Evolutionary conservation across 2,797 vertebrate species (phyloP), one percentile per base, ranked within the genome.

Genomic region (Cyprinodon diabolis): DNA sequence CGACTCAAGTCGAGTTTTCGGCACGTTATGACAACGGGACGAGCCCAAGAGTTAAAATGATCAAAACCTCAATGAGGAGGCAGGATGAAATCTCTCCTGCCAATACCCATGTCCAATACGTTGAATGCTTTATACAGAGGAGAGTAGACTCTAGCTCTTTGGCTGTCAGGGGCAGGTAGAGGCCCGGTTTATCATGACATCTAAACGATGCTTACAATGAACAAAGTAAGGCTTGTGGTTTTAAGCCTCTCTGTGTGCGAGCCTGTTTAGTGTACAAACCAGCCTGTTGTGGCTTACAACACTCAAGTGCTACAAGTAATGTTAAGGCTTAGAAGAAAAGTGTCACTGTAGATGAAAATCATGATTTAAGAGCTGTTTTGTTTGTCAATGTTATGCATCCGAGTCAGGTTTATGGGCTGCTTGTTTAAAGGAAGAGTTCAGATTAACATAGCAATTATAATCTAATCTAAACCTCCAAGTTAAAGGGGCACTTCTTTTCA

Each of bases 211-310:
- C 66, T 82, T 14, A 77, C 58, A 23, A 4, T 72, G 47, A 77
- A 79, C 65, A 71, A 75, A 75, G 75, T 75, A 30, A 8, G 75
- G 58, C 69, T 37, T 77, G 73, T 37, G 71, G 86, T 80, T 85
- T 85, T 12, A 66, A 73, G 82, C 37, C 43, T 77, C 30, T 78
- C 45, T 45, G 9, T 68, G 15, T 69, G 23, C 69, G 57, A 72
- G 17, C n/a, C 13, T 57, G 75, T 77, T 81, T 81, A 40, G 40
- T 76, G 68, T 78, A 67, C 76, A 86, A 75, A 45, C 35, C 62
- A 68, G 19, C 23, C 47, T 62, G 66, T 48, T 74, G 68, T 49
- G 8, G 66, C 57, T 67, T 70, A 48, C 68, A 83, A 77, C 78
- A 76, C 12, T 25, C 30, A 68, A 68, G 69, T 58, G 78, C 67